These are phyloP conservation scores for Pristionchus entomophagus DNA, from an alignment of 2,888 invertebrate species.

Conservation along the genomic window DNA sequence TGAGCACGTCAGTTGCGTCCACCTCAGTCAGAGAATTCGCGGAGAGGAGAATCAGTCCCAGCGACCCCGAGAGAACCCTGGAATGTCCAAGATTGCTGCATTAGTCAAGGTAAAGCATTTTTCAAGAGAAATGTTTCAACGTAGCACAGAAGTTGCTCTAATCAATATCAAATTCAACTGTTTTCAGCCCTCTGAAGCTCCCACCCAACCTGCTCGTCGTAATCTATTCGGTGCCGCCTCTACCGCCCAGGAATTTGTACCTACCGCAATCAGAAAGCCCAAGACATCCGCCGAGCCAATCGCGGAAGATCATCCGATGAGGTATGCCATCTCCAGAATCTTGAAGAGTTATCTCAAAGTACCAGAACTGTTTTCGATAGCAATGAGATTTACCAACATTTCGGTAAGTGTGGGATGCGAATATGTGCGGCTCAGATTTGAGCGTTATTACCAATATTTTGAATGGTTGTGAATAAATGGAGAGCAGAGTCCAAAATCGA, in stretches of 20 bases:
- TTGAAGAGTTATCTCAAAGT: no score
- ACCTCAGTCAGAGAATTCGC: background rate
- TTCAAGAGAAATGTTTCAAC: background rate
- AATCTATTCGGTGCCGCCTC: background rate
- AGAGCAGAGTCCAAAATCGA: no score
- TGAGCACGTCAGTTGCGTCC: background rate
- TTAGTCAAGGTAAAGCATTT: background rate
- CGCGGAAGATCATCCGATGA: background rate
- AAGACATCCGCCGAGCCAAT: background rate
- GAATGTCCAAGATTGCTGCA: background rate
- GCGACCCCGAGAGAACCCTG: background rate
- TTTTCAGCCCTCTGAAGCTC: slow-evolving; percentile 7
- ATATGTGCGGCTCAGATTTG: no score
- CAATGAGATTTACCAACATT: no score
- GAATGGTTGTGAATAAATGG: no score
- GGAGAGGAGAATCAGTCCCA: background rate
- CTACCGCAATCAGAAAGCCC: background rate
- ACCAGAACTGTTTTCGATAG: no score
- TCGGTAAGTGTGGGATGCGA: no score
- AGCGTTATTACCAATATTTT: no score
- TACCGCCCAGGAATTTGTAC: background rate
- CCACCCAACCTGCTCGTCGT: background rate
- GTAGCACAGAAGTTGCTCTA: no score
- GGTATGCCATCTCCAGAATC: background rate
- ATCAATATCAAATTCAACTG: background rate